Conservation (phyloP, 2,113 vertebrate genomes). For the Ailuropoda melanoleuca region DNA sequence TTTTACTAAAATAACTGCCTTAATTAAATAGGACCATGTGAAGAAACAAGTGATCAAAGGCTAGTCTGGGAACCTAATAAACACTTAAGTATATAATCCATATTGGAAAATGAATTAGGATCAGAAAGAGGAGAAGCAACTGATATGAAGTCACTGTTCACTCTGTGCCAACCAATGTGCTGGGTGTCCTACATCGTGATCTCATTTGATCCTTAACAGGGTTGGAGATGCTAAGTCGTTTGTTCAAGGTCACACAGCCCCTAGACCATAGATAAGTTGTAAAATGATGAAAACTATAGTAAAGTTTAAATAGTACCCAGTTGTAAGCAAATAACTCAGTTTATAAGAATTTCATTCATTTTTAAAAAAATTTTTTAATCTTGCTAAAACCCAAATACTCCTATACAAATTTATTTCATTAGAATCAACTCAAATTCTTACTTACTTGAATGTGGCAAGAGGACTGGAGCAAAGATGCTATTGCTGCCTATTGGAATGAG, state of each 20-base stretch:
- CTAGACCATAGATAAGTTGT: background rate
- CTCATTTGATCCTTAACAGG: background rate
- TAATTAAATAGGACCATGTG: constrained; percentile 40
- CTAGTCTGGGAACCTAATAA: background rate
- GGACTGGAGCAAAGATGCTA: constrained; percentile 90
- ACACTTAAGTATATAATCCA: constrained; percentile 21
- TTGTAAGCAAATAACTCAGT: background rate
- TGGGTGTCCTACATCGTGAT: background rate
- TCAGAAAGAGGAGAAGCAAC: background rate
- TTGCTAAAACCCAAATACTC: background rate
- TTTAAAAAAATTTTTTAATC: background rate
- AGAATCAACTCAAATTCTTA: constrained; percentile 63
- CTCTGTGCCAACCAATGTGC: background rate
- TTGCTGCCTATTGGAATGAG: constrained; percentile 87
- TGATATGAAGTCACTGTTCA: constrained; percentile 3
- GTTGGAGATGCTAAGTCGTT: background rate
- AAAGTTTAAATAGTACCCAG: constrained; percentile 15
- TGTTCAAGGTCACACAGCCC: background rate
- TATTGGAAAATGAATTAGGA: background rate
- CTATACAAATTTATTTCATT: constrained; percentile 27
- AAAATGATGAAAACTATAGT: constrained; percentile 35
- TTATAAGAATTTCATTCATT: background rate
- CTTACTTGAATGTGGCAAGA: constrained; percentile 93
- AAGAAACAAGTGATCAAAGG: background rate
- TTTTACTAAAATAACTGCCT: constrained; percentile 46